Evolutionary conservation across 53 echinoderm and acorn worm species (phyloP), one percentile per base, ranked within the genome.

Genomic region (Hippasteria phrygiana): DNA sequence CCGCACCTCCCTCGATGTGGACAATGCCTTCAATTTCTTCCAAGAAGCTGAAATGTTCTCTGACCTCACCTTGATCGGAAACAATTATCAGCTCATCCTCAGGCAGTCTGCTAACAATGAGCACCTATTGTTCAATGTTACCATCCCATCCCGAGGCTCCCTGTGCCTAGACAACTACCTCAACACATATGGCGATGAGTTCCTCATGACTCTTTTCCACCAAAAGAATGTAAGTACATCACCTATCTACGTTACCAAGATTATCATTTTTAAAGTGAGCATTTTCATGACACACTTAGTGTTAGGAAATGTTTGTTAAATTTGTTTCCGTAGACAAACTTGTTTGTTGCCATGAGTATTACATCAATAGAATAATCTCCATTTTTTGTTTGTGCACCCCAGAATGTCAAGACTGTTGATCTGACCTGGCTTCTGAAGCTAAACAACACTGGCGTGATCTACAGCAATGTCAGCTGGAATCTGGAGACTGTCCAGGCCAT

Each of bases 401-500:
- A 96, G 96, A 83, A 87, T 84, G 86, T 92, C 16, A 93, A 97
- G 72, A 73, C 74, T 31, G 93, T 96, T 36, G 99, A 99, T 46
- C 46, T 99, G 36, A 93, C 69, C 38, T 93, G 92, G 84, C 83
- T 96, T 31, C 71, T 99, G 71, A 95, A 80, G 50, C 85, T 99
- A 69, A 99, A 99, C 87, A 69, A 94, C 79, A 99, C 96, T 65
- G 91, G 93, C 56, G 94, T 99, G 45, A 86, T 99, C 75, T 96
- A 96, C 91, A 95, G 94, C 89, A 99, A 99, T 87, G 94, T 99
- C 88, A 96, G 93, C 89, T 99, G 99, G 99, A 95, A 99, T 65
- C 99, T 96, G 63, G 93, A 94, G 65, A 93, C 92, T 7, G 71
- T 90, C 56, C 90, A 73, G 55, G 81, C 74, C 67, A 90, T 90